Conservation (phyloP, 23 tunicate species). For the Botrylloides violaceus region DNA sequence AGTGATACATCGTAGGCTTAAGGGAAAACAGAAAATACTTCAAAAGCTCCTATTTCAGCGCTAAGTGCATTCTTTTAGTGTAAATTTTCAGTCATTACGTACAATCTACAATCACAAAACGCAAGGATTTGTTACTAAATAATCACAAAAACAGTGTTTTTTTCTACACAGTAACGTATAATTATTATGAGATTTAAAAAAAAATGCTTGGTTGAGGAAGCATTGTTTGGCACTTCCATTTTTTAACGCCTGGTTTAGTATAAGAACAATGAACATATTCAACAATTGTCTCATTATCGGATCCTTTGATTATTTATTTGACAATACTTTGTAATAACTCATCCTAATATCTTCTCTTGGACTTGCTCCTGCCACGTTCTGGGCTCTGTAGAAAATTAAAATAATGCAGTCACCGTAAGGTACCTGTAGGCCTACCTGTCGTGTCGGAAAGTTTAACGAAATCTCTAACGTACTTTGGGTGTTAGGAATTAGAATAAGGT, state of each 20-base stretch:
- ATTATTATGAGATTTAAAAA: not conserved
- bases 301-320: too few species aligned
- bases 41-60: not conserved
- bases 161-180: not conserved
- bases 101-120: not conserved
- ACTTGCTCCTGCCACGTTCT: slow-evolving; percentile 5
- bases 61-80: slow-evolving; percentile 1
- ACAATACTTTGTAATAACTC: too few species aligned
- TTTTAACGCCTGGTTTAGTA: not conserved
- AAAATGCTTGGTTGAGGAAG: not conserved
- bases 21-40: not conserved
- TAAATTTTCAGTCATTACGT: not conserved
- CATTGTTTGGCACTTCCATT: not conserved
- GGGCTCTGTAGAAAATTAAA: slow-evolving; percentile 7
- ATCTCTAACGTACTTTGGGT: too few species aligned
- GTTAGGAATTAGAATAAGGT: too few species aligned
- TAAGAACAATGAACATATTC: not conserved
- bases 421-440: too few species aligned
- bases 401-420: too few species aligned
- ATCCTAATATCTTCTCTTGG: slow-evolving; percentile 15
- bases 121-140: not conserved
- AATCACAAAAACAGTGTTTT: not conserved
- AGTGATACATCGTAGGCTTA: not conserved
- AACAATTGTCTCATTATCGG: not conserved
- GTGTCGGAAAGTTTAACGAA: too few species aligned